Conservation (phyloP, 2,888 invertebrate species). For the Disparrhopalites patrizii region DNA sequence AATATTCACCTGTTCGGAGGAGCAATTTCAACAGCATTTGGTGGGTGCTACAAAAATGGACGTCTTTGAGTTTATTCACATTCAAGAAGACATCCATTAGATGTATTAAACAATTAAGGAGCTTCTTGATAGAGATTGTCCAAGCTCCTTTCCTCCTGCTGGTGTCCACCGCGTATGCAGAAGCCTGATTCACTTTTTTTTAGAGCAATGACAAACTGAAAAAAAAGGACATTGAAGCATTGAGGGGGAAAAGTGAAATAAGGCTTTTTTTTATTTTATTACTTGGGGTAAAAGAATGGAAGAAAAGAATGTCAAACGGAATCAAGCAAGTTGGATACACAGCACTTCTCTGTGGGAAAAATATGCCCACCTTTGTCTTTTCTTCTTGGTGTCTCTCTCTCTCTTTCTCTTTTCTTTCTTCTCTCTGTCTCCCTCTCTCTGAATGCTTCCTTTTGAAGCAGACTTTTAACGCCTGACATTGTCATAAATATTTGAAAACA, state of each 20-base stretch:
- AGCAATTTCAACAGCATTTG: too few species aligned
- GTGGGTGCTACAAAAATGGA: too few species aligned
- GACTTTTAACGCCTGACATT: constrained; percentile 27
- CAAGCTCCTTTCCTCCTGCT: too few species aligned
- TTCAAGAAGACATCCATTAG: too few species aligned
- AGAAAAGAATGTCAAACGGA: not conserved
- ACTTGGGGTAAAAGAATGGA: not conserved
- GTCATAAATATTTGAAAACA: constrained; percentile 33
- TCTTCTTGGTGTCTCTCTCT: too few species aligned
- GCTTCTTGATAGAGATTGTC: too few species aligned
- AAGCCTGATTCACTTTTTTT: too few species aligned
- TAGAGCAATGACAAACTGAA: not conserved
- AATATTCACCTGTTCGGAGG: too few species aligned
- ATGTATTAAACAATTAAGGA: too few species aligned
- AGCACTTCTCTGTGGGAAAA: constrained; percentile 27
- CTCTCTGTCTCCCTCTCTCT: not conserved
- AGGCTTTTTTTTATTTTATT: too few species aligned
- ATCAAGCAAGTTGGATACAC: not conserved
- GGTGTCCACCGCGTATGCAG: too few species aligned
- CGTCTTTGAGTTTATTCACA: too few species aligned
- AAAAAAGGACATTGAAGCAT: not conserved
- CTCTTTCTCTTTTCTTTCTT: not conserved
- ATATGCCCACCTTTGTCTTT: constrained; percentile 19
- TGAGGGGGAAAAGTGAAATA: not conserved
- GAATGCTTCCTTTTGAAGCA: constrained; percentile 1